These are phyloP conservation scores for Myotis yumanensis DNA, from an alignment of 2,113 vertebrate genomes.

Conservation along the genomic window DNA sequence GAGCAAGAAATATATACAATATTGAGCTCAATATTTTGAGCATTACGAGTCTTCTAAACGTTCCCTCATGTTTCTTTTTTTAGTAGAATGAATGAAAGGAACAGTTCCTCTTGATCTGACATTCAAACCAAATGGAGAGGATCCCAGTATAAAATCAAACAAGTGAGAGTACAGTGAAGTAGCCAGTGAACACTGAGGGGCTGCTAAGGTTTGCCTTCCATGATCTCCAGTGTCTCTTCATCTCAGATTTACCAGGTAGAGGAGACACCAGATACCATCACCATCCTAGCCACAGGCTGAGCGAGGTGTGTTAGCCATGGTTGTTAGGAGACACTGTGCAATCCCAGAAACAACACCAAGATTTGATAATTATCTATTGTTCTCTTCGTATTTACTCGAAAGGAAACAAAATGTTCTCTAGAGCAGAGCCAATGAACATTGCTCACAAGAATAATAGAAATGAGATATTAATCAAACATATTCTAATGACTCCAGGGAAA, in stretches of 20 bases:
- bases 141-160: not conserved
- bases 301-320: not conserved
- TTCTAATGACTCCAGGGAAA: conserved; percentile 62
- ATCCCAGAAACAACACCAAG: not conserved
- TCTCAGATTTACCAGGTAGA: not conserved
- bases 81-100: not conserved
- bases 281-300: not conserved
- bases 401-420: conserved; percentile 50
- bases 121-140: not conserved
- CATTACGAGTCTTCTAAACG: not conserved
- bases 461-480: conserved; percentile 73
- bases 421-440: conserved; percentile 59
- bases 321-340: not conserved
- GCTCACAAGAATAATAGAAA: conserved; percentile 49
- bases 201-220: not conserved
- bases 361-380: conserved; percentile 43
- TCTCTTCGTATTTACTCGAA: conserved; percentile 33
- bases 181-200: not conserved
- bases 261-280: not conserved
- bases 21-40: not conserved
- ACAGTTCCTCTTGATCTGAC: not conserved
- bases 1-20: not conserved
- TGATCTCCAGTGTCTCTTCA: not conserved
- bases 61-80: not conserved
- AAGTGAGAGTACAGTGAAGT: not conserved